phyloP scores from a whole-genome alignment of 1,140 invertebrate species.

The Planococcus citri region DNA sequence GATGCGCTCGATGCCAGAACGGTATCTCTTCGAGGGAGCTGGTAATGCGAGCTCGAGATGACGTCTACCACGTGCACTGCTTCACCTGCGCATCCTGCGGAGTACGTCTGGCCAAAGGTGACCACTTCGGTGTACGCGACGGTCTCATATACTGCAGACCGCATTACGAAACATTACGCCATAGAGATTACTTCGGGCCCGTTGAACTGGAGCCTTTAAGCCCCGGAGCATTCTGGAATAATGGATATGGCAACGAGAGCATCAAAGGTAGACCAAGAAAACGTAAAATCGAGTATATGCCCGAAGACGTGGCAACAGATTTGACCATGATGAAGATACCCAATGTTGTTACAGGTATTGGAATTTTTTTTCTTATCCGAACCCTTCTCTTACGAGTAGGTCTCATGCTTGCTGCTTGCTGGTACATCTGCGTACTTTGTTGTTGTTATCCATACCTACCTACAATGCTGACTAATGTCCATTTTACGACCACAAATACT shows the following conservation, averaged over 20 bases:
- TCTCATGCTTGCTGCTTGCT: too few species aligned
- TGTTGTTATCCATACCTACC: too few species aligned
- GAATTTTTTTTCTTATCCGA: not conserved
- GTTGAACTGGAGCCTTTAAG: constrained; percentile 33
- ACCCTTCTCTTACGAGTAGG: too few species aligned
- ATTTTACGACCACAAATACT: too few species aligned
- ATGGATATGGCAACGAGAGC: constrained; percentile 34
- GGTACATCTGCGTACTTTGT: too few species aligned
- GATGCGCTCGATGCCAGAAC: constrained; percentile 69
- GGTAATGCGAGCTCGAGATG: constrained; percentile 77
- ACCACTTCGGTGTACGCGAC: constrained; percentile 71
- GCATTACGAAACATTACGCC: constrained; percentile 47
- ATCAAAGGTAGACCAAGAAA: constrained; percentile 76
- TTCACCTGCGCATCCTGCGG: constrained; percentile 81
- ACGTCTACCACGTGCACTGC: constrained; percentile 81
- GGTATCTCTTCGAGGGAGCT: constrained; percentile 78
- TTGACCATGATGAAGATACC: constrained; percentile 53
- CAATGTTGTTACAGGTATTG: constrained; percentile 30
- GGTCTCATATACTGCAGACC: constrained; percentile 40
- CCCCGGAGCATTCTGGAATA: not conserved
- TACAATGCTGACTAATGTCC: too few species aligned
- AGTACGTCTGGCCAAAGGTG: constrained; percentile 60
- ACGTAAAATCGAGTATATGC: constrained; percentile 44
- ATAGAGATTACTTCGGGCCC: constrained; percentile 29
- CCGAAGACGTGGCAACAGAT: constrained; percentile 31